Base-by-base conservation (phyloP, 2,797 vertebrate genomes). In the Lutjanus campechanus region DNA sequence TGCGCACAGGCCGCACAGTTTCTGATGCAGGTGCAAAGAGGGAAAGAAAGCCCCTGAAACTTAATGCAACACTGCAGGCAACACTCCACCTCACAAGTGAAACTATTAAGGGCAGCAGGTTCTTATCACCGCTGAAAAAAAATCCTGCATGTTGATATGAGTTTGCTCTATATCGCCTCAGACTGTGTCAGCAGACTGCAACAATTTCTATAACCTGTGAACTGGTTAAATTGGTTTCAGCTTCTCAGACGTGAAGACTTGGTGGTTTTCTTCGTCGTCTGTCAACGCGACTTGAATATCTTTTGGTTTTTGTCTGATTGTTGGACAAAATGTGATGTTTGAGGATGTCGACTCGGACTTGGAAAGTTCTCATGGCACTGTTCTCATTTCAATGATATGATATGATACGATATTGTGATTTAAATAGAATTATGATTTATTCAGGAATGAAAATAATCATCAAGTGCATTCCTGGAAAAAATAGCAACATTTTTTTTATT, bases 11-110 rank as follows among this genome's bases (percentile, higher is more conserved):
- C 4, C 11, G 44, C 13, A 17, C 56, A 44, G 29, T 47, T 64
- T 11, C 20, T 40, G n/a, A 64, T 54, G 72, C 68, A 81, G 74
- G 61, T 77, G 73, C 64, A 68, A 12, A n/a, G 11, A n/a, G 29
- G 68, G 43, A 76, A 16, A 49, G 36, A 66, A 70, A n/a, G 8
- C 3, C 3, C 6, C 2, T 8, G 58, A 78, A 72, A 73, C 60
- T 46, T 58, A 50, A 70, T 60, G 81, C 79, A 82, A 56, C 44
- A 25, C 17, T 85, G 73, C 66, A 75, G 29, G 75, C 69, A 73
- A 79, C 82, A 65, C 77, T n/a, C 74, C 7, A 17, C 1, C 49
- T 29, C 44, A 69, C 6, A 72, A 46, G 36, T 72, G 78, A 83
- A 76, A 68, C 51, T 41, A 59, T 69, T 22, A 25, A 56, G 46